Base-by-base conservation (phyloP, 2,888 invertebrate genomes). In the Noctua janthina region DNA sequence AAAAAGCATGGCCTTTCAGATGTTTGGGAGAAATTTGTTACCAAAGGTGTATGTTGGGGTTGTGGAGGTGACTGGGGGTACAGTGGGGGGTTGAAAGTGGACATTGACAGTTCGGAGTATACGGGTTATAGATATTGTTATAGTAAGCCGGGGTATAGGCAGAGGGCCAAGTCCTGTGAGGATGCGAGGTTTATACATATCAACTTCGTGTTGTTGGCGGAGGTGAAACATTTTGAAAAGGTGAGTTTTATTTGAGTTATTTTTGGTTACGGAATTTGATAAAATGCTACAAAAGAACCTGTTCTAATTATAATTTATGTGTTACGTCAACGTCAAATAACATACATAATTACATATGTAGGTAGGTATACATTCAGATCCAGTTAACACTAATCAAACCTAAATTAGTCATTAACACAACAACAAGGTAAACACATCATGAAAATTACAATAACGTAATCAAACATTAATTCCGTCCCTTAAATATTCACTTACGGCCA, bases 151-250 rank as follows among this genome's bases (percentile, higher is more conserved):
- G 96, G 96, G 62, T 95, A 93, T 67, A 92, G 96, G 85, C 91
- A 95, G 76, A 95, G 93, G 82, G 92, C 96, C 64, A 94, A 96
- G 78, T 97, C 96, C 81, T 95, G 97, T 88, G 97, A 98, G 88
- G 98, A 98, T 91, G 97, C 98, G 17, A 95, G 98, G 87, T 98
- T 97, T 93, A 96, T 98, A 90, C 97, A 97, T 92, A 96, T 98
- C 91, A 98, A 97, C 93, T 97, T 96, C 92, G 94, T 97, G 83
- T 96, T 98, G 87, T 95, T 98, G 90, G 97, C 97, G 17, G 97
- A 98, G 90, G 97, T 98, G 85, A 95, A 94, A 82, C 96, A 97
- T 92, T 98, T 98, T 92, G 98, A 98, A 94, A 97, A 97, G 98
- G 98, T 98, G 94, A 96, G 96, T 93, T 62, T n/a, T 74, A 46